A percentile compares a stretch with the other conserved stretches of the same genome.
phyloP scores from a whole-genome alignment of 2,888 invertebrate genomes.

The Pharmacophagus antenor region DNA sequence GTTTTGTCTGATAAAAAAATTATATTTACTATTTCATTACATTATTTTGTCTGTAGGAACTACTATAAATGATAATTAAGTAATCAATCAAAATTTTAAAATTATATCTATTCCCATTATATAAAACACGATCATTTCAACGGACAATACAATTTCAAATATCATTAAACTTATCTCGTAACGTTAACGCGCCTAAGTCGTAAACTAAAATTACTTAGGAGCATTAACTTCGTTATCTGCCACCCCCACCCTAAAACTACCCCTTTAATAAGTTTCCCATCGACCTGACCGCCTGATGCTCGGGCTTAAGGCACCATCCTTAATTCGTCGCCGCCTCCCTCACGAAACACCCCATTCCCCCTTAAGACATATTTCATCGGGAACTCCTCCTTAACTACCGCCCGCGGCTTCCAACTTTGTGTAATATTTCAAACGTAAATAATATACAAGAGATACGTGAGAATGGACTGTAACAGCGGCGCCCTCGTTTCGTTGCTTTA shows the following conservation, averaged over 20 bases:
- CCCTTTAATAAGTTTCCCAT: slow-evolving; percentile 66
- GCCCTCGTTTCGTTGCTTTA: slow-evolving; percentile 25
- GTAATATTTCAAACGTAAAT: slow-evolving; percentile 73
- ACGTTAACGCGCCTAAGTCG: slow-evolving; percentile 23
- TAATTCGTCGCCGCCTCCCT: slow-evolving; percentile 48
- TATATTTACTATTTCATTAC: too few species aligned
- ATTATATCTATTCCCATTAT: not conserved
- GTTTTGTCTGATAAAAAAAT: too few species aligned
- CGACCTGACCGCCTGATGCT: slow-evolving; percentile 54
- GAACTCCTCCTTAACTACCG: slow-evolving; percentile 69
- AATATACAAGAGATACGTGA: slow-evolving; percentile 68
- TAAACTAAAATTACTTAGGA: slow-evolving; percentile 38
- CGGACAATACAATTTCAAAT: not conserved
- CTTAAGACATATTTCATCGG: slow-evolving; percentile 78
- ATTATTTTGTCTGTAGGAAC: too few species aligned
- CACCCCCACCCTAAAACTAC: slow-evolving; percentile 34
- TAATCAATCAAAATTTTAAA: not conserved
- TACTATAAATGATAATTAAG: not conserved
- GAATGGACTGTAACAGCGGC: slow-evolving; percentile 32
- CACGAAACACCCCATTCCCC: slow-evolving; percentile 43
- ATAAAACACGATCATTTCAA: not conserved
- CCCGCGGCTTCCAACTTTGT: slow-evolving; percentile 61
- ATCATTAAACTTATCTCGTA: slow-evolving; percentile 21
- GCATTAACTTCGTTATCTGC: slow-evolving; percentile 41
- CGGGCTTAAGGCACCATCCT: slow-evolving; percentile 71